Evolutionary conservation across 2,113 vertebrate species (phyloP), one percentile per base, ranked within the genome.

Genomic region (Climacteris rufus): DNA sequence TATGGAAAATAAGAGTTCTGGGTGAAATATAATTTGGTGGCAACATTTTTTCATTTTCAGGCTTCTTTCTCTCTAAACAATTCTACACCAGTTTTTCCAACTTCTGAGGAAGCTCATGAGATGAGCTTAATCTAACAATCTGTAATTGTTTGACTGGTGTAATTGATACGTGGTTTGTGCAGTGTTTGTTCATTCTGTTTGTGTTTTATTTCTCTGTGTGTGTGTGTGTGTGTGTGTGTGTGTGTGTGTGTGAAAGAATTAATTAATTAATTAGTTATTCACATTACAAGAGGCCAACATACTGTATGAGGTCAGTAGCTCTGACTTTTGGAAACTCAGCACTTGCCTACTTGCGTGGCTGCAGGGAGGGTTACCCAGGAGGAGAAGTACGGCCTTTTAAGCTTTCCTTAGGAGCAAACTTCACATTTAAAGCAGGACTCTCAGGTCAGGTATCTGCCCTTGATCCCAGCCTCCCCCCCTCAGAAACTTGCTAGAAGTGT

Each of bases 221-320:
- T 28, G 9, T 52, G 49, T 50, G 15, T 28, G 9, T 52, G 13
- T 53, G 52, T 53, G 49, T 50, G 49, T 25, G 24, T 50, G 49
- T 50, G 5, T 24, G 8, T 25, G 30, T 13, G 7, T 49, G 20
- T 60, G 22, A n/a, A n/a, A n/a, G n/a, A n/a, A n/a, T 7, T 33
- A 56, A 28, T 10, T 33, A 53, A 53, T 16, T 35, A 54, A 40
- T 27, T 35, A 76, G 40, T 47, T 35, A 70, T 24, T 81, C 5
- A 4, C 6, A 24, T 11, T 23, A 33, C 2, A 16, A 22, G 9
- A 42, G 15, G 31, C 9, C 15, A 42, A 42, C 45, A 13, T 16
- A 40, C 18, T 45, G 27, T 15, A 40, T 10, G 11, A 57, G 3
- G 8, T n/a, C 0, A 0, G 11, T 20, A 52, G 33, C 24, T 35